Conservation (phyloP, 2,113 vertebrate species). For the Sarotherodon lohbergeri region DNA sequence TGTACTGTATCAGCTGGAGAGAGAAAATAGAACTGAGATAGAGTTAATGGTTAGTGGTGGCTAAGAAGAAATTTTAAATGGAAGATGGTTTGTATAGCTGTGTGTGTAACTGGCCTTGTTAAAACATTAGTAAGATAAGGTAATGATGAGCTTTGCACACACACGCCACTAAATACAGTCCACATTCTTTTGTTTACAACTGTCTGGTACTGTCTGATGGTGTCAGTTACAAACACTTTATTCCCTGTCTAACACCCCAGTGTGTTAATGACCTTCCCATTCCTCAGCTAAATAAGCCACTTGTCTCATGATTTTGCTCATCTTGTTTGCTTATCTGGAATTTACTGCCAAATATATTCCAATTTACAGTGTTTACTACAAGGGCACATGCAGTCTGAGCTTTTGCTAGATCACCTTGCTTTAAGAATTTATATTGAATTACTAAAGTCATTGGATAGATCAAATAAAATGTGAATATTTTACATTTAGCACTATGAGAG, state of each 20-base stretch:
- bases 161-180: conserved; percentile 20
- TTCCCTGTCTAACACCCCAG: conserved; percentile 52
- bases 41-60: background rate
- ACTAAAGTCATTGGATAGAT: background rate
- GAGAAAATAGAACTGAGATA: background rate
- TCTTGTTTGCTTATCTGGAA: conserved; percentile 50
- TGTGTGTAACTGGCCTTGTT: background rate
- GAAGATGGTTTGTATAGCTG: background rate
- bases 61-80: background rate
- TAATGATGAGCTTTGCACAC: conserved; percentile 17
- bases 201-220: conserved; percentile 53
- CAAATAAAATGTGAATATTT: background rate
- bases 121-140: background rate
- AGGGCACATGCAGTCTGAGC: background rate
- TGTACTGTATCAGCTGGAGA: background rate
- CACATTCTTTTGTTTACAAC: conserved; percentile 56
- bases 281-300: conserved; percentile 46
- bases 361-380: conserved; percentile 10
- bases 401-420: background rate
- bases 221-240: conserved; percentile 65
- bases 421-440: background rate
- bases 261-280: conserved; percentile 55
- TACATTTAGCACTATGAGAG: background rate
- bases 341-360: conserved; percentile 34
- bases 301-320: conserved; percentile 46